Conservation (phyloP, 2,797 vertebrate genomes). For the Sorex maritimensis region DNA sequence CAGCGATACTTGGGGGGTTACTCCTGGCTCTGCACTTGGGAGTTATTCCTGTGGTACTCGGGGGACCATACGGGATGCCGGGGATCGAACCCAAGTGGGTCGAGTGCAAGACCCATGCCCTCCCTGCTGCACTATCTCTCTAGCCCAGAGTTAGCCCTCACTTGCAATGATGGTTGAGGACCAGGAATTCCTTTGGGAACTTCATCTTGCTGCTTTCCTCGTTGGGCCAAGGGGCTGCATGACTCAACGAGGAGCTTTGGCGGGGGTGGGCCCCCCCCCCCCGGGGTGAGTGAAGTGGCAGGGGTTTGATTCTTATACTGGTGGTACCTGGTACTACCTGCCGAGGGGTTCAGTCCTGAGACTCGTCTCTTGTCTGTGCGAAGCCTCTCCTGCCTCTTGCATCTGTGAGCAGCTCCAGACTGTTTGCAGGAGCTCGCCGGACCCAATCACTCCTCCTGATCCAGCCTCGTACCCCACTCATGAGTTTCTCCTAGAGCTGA, state of each 20-base stretch:
- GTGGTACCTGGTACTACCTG: neutral
- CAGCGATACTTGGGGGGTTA: too few relatives aligned
- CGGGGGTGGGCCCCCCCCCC: neutral
- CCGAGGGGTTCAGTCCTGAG: neutral
- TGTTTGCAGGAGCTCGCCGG: neutral
- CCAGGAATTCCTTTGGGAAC: neutral
- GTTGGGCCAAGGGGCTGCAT: neutral
- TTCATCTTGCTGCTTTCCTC: neutral
- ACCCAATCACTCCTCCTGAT: neutral
- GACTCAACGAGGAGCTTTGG: neutral
- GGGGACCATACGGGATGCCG: too few relatives aligned
- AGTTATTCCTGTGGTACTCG: too few relatives aligned
- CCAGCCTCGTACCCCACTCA: neutral
- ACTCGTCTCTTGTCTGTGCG: neutral
- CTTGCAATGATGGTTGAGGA: neutral
- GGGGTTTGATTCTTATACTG: neutral
- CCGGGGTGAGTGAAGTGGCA: neutral
- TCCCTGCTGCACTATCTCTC: too few relatives aligned
- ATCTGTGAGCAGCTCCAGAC: neutral
- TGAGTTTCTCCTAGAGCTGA: neutral
- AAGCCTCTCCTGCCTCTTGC: neutral
- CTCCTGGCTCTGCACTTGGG: too few relatives aligned
- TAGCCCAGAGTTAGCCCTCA: too few relatives aligned
- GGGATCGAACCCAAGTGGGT: too few relatives aligned
- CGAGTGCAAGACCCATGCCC: too few relatives aligned